A percentile compares a stretch with the other conserved stretches of the same genome.
phyloP scores from a whole-genome alignment of 2,797 vertebrate genomes.

The Chiroxiphia lanceolata region DNA sequence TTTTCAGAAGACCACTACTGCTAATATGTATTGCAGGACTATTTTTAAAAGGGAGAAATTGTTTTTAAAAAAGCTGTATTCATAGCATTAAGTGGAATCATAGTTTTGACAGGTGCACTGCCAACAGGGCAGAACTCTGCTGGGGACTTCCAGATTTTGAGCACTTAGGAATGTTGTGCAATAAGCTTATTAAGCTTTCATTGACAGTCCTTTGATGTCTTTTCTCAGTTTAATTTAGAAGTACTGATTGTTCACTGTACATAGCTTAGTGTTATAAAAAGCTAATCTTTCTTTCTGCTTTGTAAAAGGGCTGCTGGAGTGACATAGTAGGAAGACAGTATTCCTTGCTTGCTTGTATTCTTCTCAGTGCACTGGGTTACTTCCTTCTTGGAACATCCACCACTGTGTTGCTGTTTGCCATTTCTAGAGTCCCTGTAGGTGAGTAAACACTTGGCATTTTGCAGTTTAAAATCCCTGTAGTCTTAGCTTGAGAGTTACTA shows the following conservation, averaged over 20 bases:
- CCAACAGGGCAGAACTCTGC: not conserved
- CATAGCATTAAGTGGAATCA: not conserved
- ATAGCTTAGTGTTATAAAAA: not conserved
- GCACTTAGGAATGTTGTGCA: not conserved
- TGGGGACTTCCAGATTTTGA: not conserved
- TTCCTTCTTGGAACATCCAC: constrained; percentile 87
- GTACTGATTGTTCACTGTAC: not conserved
- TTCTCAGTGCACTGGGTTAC: constrained; percentile 90
- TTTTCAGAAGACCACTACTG: not conserved
- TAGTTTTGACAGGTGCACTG: not conserved
- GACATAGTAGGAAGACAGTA: constrained; percentile 87
- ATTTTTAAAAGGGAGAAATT: not conserved
- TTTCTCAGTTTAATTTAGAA: not conserved
- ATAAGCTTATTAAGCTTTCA: not conserved
- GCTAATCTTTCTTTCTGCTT: constrained; percentile 3
- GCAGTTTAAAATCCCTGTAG: not conserved
- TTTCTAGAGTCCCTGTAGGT: constrained; percentile 92
- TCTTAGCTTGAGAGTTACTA: not conserved
- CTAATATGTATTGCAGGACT: not conserved
- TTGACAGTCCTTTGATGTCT: not conserved
- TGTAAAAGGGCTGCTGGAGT: constrained; percentile 93
- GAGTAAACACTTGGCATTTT: constrained; percentile 61
- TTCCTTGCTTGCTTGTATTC: constrained; percentile 88
- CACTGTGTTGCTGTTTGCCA: constrained; percentile 85
- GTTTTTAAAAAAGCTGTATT: not conserved